These are phyloP conservation scores for Vanessa cardui DNA, from an alignment of 2,888 invertebrate genomes.

Conservation along the genomic window DNA sequence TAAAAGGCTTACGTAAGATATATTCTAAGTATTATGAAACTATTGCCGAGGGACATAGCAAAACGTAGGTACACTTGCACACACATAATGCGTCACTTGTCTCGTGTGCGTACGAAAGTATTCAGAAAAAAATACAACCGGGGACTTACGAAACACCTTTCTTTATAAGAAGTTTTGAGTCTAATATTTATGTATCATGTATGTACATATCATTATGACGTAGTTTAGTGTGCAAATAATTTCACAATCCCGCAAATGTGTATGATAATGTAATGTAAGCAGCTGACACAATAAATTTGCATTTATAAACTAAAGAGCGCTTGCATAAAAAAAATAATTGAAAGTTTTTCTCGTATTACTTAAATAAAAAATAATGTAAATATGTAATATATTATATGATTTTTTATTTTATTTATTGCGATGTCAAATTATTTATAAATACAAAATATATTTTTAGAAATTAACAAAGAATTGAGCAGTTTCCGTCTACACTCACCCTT, in stretches of 20 bases:
- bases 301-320: conserved; percentile 19
- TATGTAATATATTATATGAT: no score
- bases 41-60: conserved; percentile 9
- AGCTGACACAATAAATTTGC: conserved; percentile 22
- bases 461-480: not conserved
- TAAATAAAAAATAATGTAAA: no score
- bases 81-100: conserved; percentile 13
- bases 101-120: conserved; percentile 15
- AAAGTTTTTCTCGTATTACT: not conserved
- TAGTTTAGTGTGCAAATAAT: conserved; percentile 11
- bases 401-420: not conserved
- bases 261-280: not conserved
- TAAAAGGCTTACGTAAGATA: conserved; percentile 7
- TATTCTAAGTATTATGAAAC: conserved; percentile 19
- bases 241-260: conserved; percentile 18
- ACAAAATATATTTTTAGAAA: not conserved
- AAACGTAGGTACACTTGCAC: not conserved
- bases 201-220: not conserved
- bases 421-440: no score
- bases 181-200: conserved; percentile 1
- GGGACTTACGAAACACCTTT: conserved; percentile 25
- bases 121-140: conserved; percentile 19
- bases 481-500: not conserved
- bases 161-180: conserved; percentile 14
- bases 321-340: conserved; percentile 6